Conservation (phyloP, 2,888 invertebrate species). For the Tuta absoluta region DNA sequence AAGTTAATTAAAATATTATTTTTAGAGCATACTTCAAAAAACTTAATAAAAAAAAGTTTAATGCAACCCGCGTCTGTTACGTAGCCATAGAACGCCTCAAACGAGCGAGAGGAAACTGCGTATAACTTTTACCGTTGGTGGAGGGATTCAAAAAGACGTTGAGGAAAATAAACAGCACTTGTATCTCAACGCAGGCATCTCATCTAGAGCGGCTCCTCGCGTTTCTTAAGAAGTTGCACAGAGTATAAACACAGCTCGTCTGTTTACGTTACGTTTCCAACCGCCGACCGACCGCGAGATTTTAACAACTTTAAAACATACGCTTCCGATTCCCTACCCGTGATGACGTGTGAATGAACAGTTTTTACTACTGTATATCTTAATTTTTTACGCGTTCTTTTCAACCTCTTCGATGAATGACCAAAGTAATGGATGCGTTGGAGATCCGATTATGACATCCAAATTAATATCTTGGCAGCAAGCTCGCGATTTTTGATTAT, state of each 20-base stretch:
- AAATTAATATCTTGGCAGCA: background rate
- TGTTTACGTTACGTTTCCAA: conserved; percentile 62
- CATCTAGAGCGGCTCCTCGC: conserved; percentile 67
- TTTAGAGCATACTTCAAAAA: too few relatives aligned
- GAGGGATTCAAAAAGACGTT: conserved; percentile 60
- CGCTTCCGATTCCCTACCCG: conserved; percentile 9
- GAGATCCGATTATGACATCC: background rate
- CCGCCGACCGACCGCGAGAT: conserved; percentile 46
- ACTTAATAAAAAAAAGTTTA: too few relatives aligned
- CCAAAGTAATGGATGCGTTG: background rate
- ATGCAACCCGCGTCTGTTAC: conserved; percentile 29
- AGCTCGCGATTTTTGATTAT: background rate
- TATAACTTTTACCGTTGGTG: conserved; percentile 61
- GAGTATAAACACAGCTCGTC: conserved; percentile 64
- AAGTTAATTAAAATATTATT: too few relatives aligned
- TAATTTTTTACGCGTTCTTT: background rate
- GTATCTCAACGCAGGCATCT: conserved; percentile 71
- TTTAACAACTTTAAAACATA: conserved; percentile 47
- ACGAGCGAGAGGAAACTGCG: conserved; percentile 42
- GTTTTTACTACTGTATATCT: conserved; percentile 12
- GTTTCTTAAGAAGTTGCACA: conserved; percentile 66
- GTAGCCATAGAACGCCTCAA: conserved; percentile 29
- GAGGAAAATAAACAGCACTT: conserved; percentile 73
- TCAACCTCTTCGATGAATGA: background rate
- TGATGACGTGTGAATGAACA: conserved; percentile 20